Evolutionary conservation across 2,113 vertebrate species (phyloP).

Genomic region (Mastomys natalensis): DNA sequence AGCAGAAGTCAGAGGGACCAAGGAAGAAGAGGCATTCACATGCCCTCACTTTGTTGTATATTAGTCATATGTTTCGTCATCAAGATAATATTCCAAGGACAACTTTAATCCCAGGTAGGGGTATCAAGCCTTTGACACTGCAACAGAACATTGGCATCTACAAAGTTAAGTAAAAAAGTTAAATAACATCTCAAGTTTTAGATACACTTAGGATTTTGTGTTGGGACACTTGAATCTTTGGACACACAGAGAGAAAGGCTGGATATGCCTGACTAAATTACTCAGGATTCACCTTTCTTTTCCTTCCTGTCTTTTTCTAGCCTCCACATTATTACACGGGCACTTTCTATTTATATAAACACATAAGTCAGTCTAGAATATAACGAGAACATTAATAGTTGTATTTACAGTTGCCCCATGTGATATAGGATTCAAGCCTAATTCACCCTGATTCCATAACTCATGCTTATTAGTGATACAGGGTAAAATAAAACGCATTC

Average conservation of each 20-base stretch:
- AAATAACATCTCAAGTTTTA: neutral
- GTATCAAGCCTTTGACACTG: neutral
- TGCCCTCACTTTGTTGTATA: neutral
- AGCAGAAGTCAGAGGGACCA: neutral
- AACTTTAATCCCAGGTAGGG: neutral
- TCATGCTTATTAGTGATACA: neutral
- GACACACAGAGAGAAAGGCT: no score
- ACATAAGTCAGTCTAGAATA: neutral
- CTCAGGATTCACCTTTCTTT: neutral
- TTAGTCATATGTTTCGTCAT: neutral
- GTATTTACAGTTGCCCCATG: neutral
- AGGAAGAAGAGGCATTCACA: neutral
- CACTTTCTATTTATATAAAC: constrained; percentile 13
- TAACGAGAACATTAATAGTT: neutral
- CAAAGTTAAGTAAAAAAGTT: neutral
- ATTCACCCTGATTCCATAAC: neutral
- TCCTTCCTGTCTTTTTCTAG: neutral
- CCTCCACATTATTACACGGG: neutral
- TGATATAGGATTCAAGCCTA: neutral
- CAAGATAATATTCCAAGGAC: neutral
- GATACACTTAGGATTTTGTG: neutral
- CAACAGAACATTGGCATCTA: neutral
- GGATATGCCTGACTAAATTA: neutral
- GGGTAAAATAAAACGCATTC: neutral
- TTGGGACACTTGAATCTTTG: neutral